Evolutionary conservation across 2,797 vertebrate species (phyloP), one percentile per base, ranked within the genome.

Genomic region (Mycteria americana): DNA sequence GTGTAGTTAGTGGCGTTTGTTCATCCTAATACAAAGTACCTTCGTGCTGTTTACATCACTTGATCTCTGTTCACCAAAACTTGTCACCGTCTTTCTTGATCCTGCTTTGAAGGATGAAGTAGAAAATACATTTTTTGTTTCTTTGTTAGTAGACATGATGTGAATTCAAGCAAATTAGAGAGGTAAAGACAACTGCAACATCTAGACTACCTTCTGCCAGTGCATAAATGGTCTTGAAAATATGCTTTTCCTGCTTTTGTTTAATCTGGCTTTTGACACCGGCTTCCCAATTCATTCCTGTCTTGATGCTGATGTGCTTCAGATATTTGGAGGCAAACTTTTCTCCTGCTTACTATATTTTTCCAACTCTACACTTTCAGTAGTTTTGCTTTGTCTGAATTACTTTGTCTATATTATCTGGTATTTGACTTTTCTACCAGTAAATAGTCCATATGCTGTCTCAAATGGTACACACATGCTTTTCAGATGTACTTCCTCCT

Each of bases 381-480:
- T 41, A 56, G 28, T 65, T 75, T 22, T 69, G 35, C 16, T 43
- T 78, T 59, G 31, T 46, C 24, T 37, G 54, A 37, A 56, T 68
- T 74, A 7, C 27, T 70, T 73, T 28, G 27, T 56, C 8, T 48
- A 6, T 54, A 19, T 63, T 43, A 18, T 77, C 63, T 93, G 13
- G 9, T 37, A 13, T 79, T 53, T 68, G n/a, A 39, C 13, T 85
- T 64, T 70, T 57, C 76, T 83, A 57, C 9, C 28, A 39, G 21
- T 62, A 41, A 48, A 28, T 62, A 62, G 17, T 31, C 22, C 18
- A 6, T 56, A 15, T 31, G 13, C 41, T 50, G 9, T 64, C 54
- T 82, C 22, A 60, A 3, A 27, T 15, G 11, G 14, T 35, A 33
- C 18, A 37, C 2, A 4, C 5, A 4, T n/a, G 1, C 0, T 68